Percentiles rank a stretch among this genome's conserved stretches.
Evolutionary conservation across 1,140 invertebrate species (phyloP).

Genomic region (Melitaea cinxia): DNA sequence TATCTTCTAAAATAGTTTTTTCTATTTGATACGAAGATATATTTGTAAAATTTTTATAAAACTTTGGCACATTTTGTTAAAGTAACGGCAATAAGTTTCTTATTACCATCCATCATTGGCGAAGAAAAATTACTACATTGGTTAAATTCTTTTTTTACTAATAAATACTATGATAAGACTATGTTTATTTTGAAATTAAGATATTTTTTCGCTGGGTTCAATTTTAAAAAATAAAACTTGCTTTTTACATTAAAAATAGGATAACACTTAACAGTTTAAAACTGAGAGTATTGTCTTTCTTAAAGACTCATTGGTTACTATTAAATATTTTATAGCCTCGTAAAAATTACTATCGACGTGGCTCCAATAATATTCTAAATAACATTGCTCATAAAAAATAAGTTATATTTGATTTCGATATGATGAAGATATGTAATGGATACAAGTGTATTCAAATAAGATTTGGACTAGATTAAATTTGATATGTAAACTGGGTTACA

Average conservation of each 20-base stretch:
- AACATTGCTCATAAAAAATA: conserved; percentile 48
- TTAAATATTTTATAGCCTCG: conserved; percentile 40
- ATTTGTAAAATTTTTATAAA: conserved; percentile 18
- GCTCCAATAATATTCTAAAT: conserved; percentile 39
- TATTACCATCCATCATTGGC: not conserved
- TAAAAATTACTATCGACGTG: conserved; percentile 40
- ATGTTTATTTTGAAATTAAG: not conserved
- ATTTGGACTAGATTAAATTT: conserved; percentile 45
- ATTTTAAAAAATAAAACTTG: not conserved
- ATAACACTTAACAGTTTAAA: not conserved
- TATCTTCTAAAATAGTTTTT: conserved; percentile 18
- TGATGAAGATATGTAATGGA: conserved; percentile 41
- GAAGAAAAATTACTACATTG: not conserved
- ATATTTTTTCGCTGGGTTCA: not conserved
- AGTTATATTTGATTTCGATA: conserved; percentile 45
- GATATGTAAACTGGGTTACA: conserved; percentile 57
- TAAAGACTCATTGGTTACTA: conserved; percentile 8
- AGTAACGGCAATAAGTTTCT: conserved; percentile 3
- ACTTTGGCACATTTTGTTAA: conserved; percentile 18
- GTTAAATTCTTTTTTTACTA: conserved; percentile 3
- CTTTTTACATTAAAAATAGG: not conserved
- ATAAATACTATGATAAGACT: not conserved
- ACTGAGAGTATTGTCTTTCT: not conserved
- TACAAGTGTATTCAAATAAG: conserved; percentile 33
- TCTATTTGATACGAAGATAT: conserved; percentile 10